phyloP scores from a whole-genome alignment of 2,797 vertebrate genomes.

The Dryobates pubescens region DNA sequence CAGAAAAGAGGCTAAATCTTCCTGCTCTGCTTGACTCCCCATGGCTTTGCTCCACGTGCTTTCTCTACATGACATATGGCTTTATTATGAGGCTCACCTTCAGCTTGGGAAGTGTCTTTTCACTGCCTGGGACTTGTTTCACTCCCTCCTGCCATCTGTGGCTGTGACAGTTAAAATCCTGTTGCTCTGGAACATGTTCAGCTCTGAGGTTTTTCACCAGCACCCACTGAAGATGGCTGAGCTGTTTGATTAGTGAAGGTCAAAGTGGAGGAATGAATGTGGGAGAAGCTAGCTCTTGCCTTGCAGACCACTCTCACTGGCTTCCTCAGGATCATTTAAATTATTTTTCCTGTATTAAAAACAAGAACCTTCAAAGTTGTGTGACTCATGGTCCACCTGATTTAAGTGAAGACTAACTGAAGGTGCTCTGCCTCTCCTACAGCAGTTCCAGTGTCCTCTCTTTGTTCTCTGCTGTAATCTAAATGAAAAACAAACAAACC shows the following conservation, averaged over 20 bases:
- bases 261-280: background rate
- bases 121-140: background rate
- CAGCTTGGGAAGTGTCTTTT: slow-evolving; percentile 5
- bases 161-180: background rate
- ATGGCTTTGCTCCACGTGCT: background rate
- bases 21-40: background rate
- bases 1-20: background rate
- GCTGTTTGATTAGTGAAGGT: background rate
- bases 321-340: background rate
- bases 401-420: background rate
- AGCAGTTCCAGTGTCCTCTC: background rate
- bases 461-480: background rate
- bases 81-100: slow-evolving; percentile 12
- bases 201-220: too few relatives aligned
- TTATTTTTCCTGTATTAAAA: background rate
- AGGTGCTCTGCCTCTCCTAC: background rate
- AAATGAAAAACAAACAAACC: background rate
- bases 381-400: background rate
- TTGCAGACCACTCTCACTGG: background rate
- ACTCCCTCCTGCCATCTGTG: background rate
- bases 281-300: background rate
- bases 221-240: background rate
- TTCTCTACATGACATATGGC: background rate
- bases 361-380: background rate
- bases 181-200: background rate